These are phyloP conservation scores for Nothocercus nigrocapillus DNA, from an alignment of 2,113 vertebrate species.

Conservation along the genomic window DNA sequence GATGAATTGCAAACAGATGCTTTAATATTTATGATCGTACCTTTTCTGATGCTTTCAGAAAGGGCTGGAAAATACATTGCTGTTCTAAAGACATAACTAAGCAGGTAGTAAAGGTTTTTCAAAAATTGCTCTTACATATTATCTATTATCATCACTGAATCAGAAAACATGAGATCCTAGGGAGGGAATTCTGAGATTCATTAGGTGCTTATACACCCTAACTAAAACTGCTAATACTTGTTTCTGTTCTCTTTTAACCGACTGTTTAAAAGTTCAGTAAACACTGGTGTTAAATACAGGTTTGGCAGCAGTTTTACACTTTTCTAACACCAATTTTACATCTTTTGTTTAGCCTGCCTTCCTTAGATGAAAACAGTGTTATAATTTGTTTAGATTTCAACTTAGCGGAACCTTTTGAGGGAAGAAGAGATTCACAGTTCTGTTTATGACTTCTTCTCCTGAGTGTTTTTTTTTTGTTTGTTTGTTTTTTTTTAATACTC, in stretches of 20 bases:
- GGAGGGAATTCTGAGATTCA: background rate
- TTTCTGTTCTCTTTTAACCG: background rate
- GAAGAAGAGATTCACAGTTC: background rate
- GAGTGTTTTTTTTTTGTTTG: too few species aligned
- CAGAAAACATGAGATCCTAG: background rate
- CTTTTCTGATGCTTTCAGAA: background rate
- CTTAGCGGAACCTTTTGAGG: background rate
- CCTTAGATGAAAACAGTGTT: background rate
- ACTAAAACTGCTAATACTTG: background rate
- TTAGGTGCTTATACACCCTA: background rate
- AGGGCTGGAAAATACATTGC: background rate
- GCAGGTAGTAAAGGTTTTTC: background rate
- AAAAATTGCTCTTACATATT: rapidly evolving
- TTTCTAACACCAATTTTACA: background rate
- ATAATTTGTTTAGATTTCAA: background rate
- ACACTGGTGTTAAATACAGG: background rate
- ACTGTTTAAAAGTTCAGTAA: background rate
- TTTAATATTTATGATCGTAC: background rate
- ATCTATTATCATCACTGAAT: background rate
- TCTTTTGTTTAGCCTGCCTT: background rate
- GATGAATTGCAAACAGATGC: background rate
- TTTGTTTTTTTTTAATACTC: background rate
- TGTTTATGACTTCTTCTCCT: background rate
- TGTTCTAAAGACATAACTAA: background rate
- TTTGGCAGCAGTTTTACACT: background rate